Percentiles rank a stretch among this genome's conserved stretches.
phyloP scores from a whole-genome alignment of 2,797 vertebrate genomes.

The Acanthurus tractus region DNA sequence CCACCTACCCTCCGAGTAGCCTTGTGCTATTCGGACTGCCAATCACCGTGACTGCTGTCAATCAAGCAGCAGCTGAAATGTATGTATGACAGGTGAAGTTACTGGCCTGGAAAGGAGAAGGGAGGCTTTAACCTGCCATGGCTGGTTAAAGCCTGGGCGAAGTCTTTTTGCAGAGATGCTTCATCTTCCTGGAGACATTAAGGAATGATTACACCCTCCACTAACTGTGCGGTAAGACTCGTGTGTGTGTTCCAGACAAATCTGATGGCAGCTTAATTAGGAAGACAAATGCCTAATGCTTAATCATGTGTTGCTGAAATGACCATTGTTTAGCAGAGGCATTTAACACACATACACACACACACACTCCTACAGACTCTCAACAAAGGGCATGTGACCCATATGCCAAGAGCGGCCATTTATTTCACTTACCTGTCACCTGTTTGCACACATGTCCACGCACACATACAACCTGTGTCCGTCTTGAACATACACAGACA shows the following conservation, averaged over 20 bases:
- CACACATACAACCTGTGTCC: neutral
- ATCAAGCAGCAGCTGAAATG: slow-evolving; percentile 41
- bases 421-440: slow-evolving; percentile 57
- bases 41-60: slow-evolving; percentile 28
- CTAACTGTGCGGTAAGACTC: neutral
- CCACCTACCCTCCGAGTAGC: neutral
- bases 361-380: slow-evolving; percentile 19
- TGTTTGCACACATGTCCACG: neutral
- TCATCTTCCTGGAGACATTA: slow-evolving; percentile 21
- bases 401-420: slow-evolving; percentile 37
- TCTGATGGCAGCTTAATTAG: slow-evolving; percentile 11
- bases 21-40: slow-evolving; percentile 33
- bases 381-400: slow-evolving; percentile 11
- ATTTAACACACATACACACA: slow-evolving; percentile 28
- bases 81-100: slow-evolving; percentile 36
- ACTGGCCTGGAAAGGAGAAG: slow-evolving; percentile 5
- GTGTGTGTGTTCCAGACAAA: slow-evolving; percentile 5
- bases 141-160: slow-evolving; percentile 7
- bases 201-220: slow-evolving; percentile 13
- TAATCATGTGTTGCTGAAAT: slow-evolving; percentile 9
- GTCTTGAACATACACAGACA: neutral
- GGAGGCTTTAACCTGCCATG: no score
- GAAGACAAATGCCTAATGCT: neutral
- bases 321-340: slow-evolving; percentile 23
- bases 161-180: slow-evolving; percentile 11